Evolutionary conservation across 2,888 invertebrate species (phyloP).

Genomic region (Drosophila maculinotata): DNA sequence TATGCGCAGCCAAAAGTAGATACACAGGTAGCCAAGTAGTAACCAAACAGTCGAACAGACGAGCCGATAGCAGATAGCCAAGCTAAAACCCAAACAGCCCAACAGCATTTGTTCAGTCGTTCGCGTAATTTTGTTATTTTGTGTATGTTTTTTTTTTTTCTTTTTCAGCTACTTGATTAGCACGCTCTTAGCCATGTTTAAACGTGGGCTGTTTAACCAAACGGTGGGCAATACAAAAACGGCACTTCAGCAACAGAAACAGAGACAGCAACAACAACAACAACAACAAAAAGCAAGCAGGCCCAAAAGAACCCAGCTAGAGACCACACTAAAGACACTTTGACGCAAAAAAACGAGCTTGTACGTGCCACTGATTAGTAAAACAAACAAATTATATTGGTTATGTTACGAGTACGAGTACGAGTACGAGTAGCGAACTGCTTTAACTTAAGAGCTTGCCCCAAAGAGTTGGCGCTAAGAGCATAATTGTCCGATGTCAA

Average conservation of each 20-base stretch:
- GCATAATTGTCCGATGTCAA: background rate
- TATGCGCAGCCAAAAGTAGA: slow-evolving; percentile 40
- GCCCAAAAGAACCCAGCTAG: slow-evolving; percentile 53
- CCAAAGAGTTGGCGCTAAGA: slow-evolving; percentile 29
- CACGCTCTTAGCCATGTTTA: slow-evolving; percentile 77
- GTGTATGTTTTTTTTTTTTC: slow-evolving; percentile 20
- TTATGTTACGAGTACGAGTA: slow-evolving; percentile 30
- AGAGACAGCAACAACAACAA: slow-evolving; percentile 27
- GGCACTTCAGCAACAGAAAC: slow-evolving; percentile 31
- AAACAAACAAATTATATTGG: slow-evolving; percentile 76
- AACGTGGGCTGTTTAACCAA: slow-evolving; percentile 77
- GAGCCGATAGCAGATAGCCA: slow-evolving; percentile 21
- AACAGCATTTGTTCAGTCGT: slow-evolving; percentile 64
- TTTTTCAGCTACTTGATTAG: slow-evolving; percentile 71
- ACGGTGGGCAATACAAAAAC: slow-evolving; percentile 49
- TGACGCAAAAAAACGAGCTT: slow-evolving; percentile 62
- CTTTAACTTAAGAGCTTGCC: slow-evolving; percentile 24
- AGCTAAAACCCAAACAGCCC: slow-evolving; percentile 20
- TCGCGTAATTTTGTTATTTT: slow-evolving; percentile 75
- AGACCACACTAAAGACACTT: slow-evolving; percentile 67
- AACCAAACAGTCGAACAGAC: slow-evolving; percentile 49
- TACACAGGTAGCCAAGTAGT: slow-evolving; percentile 50
- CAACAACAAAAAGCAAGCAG: slow-evolving; percentile 20
- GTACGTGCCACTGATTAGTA: slow-evolving; percentile 79
- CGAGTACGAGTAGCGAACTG: slow-evolving; percentile 1